These are phyloP conservation scores for Todiramphus saurophagus DNA, from an alignment of 2,113 vertebrate genomes.

Conservation along the genomic window DNA sequence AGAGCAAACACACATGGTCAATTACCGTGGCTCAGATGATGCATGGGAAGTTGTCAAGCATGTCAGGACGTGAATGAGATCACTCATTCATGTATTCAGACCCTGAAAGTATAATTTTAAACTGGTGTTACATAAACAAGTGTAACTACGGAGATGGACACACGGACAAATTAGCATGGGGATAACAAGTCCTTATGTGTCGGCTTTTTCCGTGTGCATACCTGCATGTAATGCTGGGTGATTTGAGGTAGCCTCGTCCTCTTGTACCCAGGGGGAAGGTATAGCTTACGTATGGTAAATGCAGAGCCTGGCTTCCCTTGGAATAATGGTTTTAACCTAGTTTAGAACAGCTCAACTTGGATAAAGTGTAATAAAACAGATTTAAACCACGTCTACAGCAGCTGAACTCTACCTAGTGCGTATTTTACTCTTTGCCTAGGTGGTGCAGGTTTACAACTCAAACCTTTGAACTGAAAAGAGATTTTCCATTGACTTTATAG, in stretches of 20 bases:
- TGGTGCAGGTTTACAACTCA: neutral
- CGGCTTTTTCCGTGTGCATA: neutral
- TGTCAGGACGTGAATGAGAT: conserved; percentile 42
- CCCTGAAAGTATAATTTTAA: conserved; percentile 12
- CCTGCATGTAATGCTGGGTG: neutral
- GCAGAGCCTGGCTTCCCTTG: neutral
- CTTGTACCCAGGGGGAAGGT: neutral
- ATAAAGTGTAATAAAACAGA: neutral
- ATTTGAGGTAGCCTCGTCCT: neutral
- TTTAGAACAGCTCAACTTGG: neutral
- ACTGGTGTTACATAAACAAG: neutral
- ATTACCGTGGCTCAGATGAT: conserved; percentile 19
- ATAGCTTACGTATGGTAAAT: neutral
- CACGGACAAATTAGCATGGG: neutral
- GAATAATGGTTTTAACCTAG: neutral
- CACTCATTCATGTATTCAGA: conserved; percentile 27
- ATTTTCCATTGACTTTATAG: neutral
- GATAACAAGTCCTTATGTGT: neutral
- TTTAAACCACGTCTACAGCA: neutral
- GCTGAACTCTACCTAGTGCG: neutral
- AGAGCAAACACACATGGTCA: conserved; percentile 48
- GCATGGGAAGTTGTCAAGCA: conserved; percentile 19
- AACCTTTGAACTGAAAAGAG: neutral
- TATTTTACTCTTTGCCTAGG: neutral
- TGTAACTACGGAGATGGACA: neutral